Evolutionary conservation across 2,113 vertebrate genomes (phyloP).

Genomic region (Dipodomys merriami): DNA sequence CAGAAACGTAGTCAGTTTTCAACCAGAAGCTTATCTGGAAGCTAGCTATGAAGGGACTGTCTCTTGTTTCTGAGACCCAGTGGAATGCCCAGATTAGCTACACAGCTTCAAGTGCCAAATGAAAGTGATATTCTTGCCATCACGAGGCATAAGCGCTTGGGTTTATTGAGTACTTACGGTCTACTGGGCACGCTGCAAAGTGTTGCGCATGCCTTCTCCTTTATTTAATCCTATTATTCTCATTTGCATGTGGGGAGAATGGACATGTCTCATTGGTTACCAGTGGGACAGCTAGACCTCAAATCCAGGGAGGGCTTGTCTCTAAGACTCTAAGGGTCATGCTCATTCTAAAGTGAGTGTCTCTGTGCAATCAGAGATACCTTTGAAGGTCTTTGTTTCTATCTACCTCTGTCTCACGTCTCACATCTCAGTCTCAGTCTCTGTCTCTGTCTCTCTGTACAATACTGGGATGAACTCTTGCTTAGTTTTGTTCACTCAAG

Average conservation of each 20-base stretch:
- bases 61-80: background rate
- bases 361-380: background rate
- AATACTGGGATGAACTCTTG: no score
- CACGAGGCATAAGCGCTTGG: background rate
- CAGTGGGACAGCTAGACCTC: background rate
- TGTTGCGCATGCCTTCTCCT: no score
- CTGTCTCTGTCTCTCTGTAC: background rate
- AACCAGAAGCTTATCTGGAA: constrained; percentile 13
- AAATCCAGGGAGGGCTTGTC: background rate
- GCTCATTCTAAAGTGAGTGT: no score
- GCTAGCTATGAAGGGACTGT: constrained; percentile 11
- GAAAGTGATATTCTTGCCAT: background rate
- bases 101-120: background rate
- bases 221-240: background rate
- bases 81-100: background rate
- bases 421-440: background rate
- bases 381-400: background rate
- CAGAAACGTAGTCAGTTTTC: constrained; percentile 22
- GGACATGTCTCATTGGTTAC: background rate
- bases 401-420: no score
- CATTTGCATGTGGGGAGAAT: background rate
- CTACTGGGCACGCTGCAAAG: background rate
- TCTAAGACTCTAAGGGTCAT: background rate
- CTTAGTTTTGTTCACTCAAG: no score
- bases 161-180: background rate